These are phyloP conservation scores for Athalia rosae DNA, from an alignment of 2,888 invertebrate genomes.

Conservation along the genomic window DNA sequence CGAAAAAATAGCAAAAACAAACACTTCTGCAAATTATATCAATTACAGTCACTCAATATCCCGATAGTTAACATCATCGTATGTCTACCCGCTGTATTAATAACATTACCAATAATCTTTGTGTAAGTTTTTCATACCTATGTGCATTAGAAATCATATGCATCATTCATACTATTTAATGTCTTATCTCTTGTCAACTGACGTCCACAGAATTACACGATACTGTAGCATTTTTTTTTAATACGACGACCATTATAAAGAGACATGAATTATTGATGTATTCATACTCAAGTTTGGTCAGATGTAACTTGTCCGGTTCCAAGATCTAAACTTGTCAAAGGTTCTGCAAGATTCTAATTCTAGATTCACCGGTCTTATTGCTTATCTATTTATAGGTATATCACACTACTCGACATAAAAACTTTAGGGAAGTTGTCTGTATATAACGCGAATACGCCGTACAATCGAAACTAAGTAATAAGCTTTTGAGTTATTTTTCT, in stretches of 20 bases:
- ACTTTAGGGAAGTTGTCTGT: not conserved
- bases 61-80: constrained; percentile 7
- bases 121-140: too few relatives aligned
- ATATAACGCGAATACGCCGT: not conserved
- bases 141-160: too few relatives aligned
- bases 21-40: too few relatives aligned
- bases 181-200: too few relatives aligned
- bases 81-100: too few relatives aligned
- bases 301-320: not conserved
- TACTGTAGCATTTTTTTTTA: too few relatives aligned
- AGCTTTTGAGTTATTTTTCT: not conserved
- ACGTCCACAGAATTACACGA: too few relatives aligned
- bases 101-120: too few relatives aligned
- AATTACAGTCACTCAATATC: not conserved
- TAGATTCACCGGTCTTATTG: constrained; percentile 23
- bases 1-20: too few relatives aligned
- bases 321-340: not conserved
- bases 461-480: not conserved
- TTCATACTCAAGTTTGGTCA: not conserved
- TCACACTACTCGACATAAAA: not conserved
- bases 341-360: constrained; percentile 34
- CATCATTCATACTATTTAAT: too few relatives aligned
- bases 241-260: not conserved
- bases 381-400: constrained; percentile 29
- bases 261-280: not conserved